Conservation (phyloP, 2,113 vertebrate species). For the Capra hircus region DNA sequence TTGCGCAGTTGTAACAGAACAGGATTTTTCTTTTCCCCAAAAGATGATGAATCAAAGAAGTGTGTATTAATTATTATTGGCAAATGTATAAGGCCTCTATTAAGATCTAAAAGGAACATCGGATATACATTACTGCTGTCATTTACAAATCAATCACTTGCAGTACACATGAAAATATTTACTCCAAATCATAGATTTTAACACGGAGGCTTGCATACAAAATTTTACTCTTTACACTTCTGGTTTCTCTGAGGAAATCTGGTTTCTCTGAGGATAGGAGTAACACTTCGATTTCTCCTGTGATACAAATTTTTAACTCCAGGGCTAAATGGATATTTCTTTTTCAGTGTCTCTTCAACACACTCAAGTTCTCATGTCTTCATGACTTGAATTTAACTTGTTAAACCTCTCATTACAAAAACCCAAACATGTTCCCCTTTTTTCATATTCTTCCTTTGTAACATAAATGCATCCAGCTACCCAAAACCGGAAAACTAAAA, state of each 20-base stretch:
- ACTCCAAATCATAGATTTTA: background rate
- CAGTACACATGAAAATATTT: constrained; percentile 9
- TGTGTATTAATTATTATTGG: constrained; percentile 53
- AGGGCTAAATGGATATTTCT: background rate
- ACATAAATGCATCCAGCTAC: background rate
- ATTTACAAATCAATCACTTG: constrained; percentile 15
- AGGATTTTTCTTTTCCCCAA: constrained; percentile 12
- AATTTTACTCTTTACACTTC: background rate
- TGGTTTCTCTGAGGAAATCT: background rate
- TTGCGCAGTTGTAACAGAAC: background rate
- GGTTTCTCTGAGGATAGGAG: background rate
- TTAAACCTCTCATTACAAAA: background rate
- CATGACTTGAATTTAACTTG: background rate
- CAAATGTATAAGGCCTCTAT: background rate
- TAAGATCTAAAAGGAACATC: background rate
- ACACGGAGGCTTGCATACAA: background rate
- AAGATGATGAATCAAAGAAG: background rate
- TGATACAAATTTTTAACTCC: background rate
- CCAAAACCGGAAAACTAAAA: background rate
- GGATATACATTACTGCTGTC: background rate
- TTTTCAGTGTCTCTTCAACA: background rate
- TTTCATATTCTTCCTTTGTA: background rate
- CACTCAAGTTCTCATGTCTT: background rate
- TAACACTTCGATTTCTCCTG: background rate
- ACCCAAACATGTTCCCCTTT: background rate